Evolutionary conservation across 2,888 invertebrate genomes (phyloP).

Genomic region (Drosophila imparisetae): DNA sequence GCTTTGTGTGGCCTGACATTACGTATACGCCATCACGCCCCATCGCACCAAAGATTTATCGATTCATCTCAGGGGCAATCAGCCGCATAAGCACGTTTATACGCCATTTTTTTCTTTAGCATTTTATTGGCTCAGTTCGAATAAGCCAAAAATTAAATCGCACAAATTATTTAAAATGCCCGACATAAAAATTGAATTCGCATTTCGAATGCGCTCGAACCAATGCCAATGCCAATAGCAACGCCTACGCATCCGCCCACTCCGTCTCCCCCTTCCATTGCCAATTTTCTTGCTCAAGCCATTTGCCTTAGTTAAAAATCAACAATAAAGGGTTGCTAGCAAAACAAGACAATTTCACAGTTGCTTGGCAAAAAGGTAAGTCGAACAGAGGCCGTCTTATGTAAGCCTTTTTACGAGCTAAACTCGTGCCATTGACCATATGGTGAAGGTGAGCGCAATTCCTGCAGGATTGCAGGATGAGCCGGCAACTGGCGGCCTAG

Average conservation of each 20-base stretch:
- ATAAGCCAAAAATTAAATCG: slow-evolving; percentile 72
- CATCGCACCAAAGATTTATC: slow-evolving; percentile 35
- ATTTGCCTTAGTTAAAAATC: slow-evolving; percentile 59
- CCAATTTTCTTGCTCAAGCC: slow-evolving; percentile 3
- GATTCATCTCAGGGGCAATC: slow-evolving; percentile 51
- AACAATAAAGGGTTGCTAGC: slow-evolving; percentile 69
- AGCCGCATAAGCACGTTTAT: slow-evolving; percentile 67
- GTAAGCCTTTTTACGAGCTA: slow-evolving; percentile 76
- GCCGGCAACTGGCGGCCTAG: slow-evolving; percentile 42
- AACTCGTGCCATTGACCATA: slow-evolving; percentile 76
- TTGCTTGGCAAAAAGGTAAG: slow-evolving; percentile 77
- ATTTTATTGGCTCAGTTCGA: slow-evolving; percentile 69
- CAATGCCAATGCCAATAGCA: slow-evolving; percentile 15
- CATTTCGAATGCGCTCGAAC: slow-evolving; percentile 46
- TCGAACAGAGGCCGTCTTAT: slow-evolving; percentile 48
- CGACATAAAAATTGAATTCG: slow-evolving; percentile 69
- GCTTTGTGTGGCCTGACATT: slow-evolving; percentile 43
- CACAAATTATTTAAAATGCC: slow-evolving; percentile 75
- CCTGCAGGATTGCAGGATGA: slow-evolving; percentile 59
- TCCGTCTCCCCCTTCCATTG: background rate
- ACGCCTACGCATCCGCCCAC: slow-evolving; percentile 13
- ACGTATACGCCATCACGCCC: slow-evolving; percentile 59
- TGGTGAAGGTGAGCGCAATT: slow-evolving; percentile 72
- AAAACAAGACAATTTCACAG: slow-evolving; percentile 77
- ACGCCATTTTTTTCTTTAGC: slow-evolving; percentile 38